Percentiles rank a stretch among this genome's conserved stretches.
Evolutionary conservation across 2,888 invertebrate genomes (phyloP).

Genomic region (Scaptomyza flava): DNA sequence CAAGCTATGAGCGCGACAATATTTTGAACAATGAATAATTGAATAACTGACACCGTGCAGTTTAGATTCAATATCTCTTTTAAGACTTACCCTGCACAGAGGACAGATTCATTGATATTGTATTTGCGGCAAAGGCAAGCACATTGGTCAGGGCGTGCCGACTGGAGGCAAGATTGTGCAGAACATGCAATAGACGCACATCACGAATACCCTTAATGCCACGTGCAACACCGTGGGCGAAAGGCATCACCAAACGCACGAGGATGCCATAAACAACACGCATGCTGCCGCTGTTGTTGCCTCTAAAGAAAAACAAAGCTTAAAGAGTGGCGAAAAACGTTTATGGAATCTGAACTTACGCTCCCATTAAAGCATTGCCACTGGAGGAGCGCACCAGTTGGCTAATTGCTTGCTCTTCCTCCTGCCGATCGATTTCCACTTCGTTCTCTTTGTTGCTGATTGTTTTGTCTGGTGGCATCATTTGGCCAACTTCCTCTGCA

Average conservation of each 20-base stretch:
- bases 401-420: constrained; percentile 77
- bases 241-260: constrained; percentile 82
- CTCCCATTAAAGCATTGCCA: constrained; percentile 64
- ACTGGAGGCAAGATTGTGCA: constrained; percentile 80
- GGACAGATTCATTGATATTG: constrained; percentile 83
- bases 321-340: background rate
- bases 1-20: constrained; percentile 17
- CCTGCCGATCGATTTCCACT: constrained; percentile 74
- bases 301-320: constrained; percentile 21
- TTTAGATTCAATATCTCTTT: background rate
- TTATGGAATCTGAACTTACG: constrained; percentile 54
- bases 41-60: constrained; percentile 12
- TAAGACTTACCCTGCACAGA: constrained; percentile 83
- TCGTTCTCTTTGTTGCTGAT: constrained; percentile 45
- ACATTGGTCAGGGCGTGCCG: constrained; percentile 82
- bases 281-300: constrained; percentile 75
- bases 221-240: constrained; percentile 82
- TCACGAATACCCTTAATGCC: constrained; percentile 83
- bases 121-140: constrained; percentile 84
- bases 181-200: constrained; percentile 76
- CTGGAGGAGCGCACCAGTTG: constrained; percentile 75
- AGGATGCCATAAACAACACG: constrained; percentile 82
- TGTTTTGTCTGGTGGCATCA: constrained; percentile 20
- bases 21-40: constrained; percentile 12
- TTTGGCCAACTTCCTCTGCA: constrained; percentile 47